Conservation (phyloP, 1,140 invertebrate species). For the Dendrolimus kikuchii region DNA sequence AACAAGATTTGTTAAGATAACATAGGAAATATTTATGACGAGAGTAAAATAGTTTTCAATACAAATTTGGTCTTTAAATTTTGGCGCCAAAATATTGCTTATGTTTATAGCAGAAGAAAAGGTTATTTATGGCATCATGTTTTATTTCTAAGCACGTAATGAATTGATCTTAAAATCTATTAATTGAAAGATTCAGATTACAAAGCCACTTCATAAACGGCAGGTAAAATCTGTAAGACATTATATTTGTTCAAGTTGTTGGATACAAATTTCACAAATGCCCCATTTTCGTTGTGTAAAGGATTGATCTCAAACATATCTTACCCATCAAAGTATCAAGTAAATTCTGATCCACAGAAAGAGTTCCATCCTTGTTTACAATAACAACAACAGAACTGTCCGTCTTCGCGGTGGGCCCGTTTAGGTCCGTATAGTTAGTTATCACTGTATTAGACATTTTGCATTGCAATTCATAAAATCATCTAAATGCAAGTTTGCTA, state of each 20-base stretch:
- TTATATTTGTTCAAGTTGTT: too few relatives aligned
- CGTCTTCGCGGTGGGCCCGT: conserved; percentile 64
- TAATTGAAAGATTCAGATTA: too few relatives aligned
- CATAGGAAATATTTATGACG: too few relatives aligned
- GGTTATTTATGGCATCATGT: too few relatives aligned
- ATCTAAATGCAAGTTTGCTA: conserved; percentile 48
- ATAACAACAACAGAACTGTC: conserved; percentile 78
- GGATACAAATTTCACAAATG: too few relatives aligned
- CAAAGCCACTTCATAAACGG: too few relatives aligned
- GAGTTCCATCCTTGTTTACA: conserved; percentile 80
- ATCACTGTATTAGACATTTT: conserved; percentile 72
- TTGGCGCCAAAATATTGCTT: conserved; percentile 19
- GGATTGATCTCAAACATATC: conserved; percentile 17
- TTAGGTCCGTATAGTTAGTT: conserved; percentile 68
- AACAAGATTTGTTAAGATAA: too few relatives aligned
- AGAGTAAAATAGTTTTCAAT: conserved; percentile 26
- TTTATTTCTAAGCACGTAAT: too few relatives aligned
- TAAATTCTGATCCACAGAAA: conserved; percentile 80
- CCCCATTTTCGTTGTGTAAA: too few relatives aligned
- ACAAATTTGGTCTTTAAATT: conserved; percentile 26
- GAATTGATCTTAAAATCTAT: too few relatives aligned
- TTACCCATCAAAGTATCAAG: conserved; percentile 81
- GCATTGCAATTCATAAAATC: conserved; percentile 38
- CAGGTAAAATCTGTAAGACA: too few relatives aligned
- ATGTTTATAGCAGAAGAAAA: too few relatives aligned